Base-by-base conservation (phyloP, 1,140 invertebrate species). In the Cephus cinctus region DNA sequence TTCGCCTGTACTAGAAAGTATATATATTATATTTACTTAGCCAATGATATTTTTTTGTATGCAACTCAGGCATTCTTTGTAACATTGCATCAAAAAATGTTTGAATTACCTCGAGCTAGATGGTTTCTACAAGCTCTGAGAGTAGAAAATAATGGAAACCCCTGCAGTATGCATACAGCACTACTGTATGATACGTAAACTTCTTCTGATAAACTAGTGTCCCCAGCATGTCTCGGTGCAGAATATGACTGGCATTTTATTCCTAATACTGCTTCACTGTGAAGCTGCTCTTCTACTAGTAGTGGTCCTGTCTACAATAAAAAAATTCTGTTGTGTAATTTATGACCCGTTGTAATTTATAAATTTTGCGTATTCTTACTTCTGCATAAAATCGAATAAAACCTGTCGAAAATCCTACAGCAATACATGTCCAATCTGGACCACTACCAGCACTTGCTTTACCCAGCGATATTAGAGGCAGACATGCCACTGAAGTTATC, bases 391-490 rank as follows among this genome's bases (percentile, higher is more conserved):
- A 93, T 52, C 86, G 79, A 22, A 97, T 78, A 77, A 82, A 85
- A 21, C 96, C 95, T 50, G 87, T 86, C 54, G 82, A 84, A 59
- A 94, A 91, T 15, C 94, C 94, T 47, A 96, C 81, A 50, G 88
- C 83, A 51, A 97, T 83, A 73, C 92, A 95, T 9, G 92, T 95
- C 94, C 94, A 98, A 69, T 98, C 94, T 32, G 88, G 83, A n/a
- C 82, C 83, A 61, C 84, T 84, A 18, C 77, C 78, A 59, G 79
- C 79, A 44, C 78, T 81, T 59, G 83, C 80, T 61, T 84, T 85
- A 57, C 85, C 83, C 61, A 88, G 81, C 61, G 88, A 81, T 64
- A 86, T 69, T 55, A 90, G 52, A 53, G 86, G 81, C 65, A 87
- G 59, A 71, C 82, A 80, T 39, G 81, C 50, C 11, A 84, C 52